These are phyloP conservation scores for Seira ritae DNA, from an alignment of 2,888 invertebrate genomes.

Conservation along the genomic window DNA sequence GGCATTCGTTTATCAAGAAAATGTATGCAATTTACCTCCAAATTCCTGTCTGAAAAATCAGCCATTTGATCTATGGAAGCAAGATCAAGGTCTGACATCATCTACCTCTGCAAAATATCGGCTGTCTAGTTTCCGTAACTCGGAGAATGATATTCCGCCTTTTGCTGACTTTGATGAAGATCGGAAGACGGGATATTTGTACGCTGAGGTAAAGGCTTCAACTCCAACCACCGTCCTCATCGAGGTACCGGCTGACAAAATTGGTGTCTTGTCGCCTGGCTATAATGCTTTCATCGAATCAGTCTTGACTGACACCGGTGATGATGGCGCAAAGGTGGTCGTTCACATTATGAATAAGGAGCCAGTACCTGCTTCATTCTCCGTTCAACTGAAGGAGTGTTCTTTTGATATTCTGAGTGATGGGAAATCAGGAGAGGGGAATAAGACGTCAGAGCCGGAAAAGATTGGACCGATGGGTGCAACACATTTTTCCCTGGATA, in stretches of 20 bases:
- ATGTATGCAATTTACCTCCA: constrained; percentile 15
- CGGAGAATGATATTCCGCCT: neutral
- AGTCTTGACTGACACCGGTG: constrained; percentile 24
- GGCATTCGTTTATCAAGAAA: constrained; percentile 28
- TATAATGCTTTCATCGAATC: constrained; percentile 45
- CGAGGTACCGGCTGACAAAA: constrained; percentile 38
- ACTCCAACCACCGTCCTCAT: constrained; percentile 32
- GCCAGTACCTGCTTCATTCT: constrained; percentile 23
- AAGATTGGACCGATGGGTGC: constrained; percentile 29
- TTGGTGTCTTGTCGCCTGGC: constrained; percentile 31
- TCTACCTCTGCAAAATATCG: neutral
- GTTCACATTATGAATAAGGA: constrained; percentile 40
- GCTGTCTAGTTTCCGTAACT: neutral
- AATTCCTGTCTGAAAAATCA: constrained; percentile 40
- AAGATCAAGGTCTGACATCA: constrained; percentile 22
- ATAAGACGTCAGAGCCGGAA: neutral
- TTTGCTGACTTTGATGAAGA: neutral
- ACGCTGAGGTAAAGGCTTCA: constrained; percentile 3
- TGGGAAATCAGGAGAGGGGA: neutral
- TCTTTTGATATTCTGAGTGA: constrained; percentile 4
- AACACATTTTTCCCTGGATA: constrained; percentile 9
- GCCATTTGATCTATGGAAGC: constrained; percentile 48
- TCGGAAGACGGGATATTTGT: constrained; percentile 13
- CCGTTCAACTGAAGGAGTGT: constrained; percentile 37
- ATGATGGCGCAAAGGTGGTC: constrained; percentile 40